Percentiles rank a stretch among this genome's conserved stretches.
phyloP scores from a whole-genome alignment of 2,888 invertebrate genomes.

The Ernsta delagoae region DNA sequence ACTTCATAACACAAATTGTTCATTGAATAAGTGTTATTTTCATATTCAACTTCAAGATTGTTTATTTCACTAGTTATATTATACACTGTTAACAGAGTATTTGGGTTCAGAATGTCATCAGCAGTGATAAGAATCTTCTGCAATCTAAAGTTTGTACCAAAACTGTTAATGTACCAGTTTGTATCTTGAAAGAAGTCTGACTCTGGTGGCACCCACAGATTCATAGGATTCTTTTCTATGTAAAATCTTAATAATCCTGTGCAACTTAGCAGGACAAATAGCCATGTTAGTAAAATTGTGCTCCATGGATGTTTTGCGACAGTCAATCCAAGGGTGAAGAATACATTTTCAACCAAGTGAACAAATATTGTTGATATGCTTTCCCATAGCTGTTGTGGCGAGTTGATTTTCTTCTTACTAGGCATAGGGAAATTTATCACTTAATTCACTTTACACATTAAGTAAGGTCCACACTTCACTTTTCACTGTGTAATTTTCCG shows the following conservation, averaged over 20 bases:
- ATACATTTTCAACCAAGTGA: slow-evolving; percentile 70
- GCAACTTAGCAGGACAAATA: slow-evolving; percentile 84
- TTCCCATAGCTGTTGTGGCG: slow-evolving; percentile 76
- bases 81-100: slow-evolving; percentile 80
- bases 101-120: slow-evolving; percentile 87
- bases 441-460: slow-evolving; percentile 18
- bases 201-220: slow-evolving; percentile 90
- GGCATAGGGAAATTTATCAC: slow-evolving; percentile 54
- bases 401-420: slow-evolving; percentile 58
- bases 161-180: slow-evolving; percentile 88
- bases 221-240: slow-evolving; percentile 90
- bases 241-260: slow-evolving; percentile 87
- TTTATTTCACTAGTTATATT: slow-evolving; percentile 81
- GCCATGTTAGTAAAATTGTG: slow-evolving; percentile 84
- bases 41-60: slow-evolving; percentile 59
- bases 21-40: slow-evolving; percentile 55
- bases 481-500: background rate
- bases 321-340: slow-evolving; percentile 85
- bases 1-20: slow-evolving; percentile 75
- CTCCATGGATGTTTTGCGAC: slow-evolving; percentile 86
- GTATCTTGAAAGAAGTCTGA: slow-evolving; percentile 89
- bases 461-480: slow-evolving; percentile 22
- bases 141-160: slow-evolving; percentile 86
- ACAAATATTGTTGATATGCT: slow-evolving; percentile 70
- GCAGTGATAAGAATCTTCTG: slow-evolving; percentile 87